phyloP scores from a whole-genome alignment of 30 jellyfish, hydroid and myxozoan species.

The Chrysaora quinquecirrha region DNA sequence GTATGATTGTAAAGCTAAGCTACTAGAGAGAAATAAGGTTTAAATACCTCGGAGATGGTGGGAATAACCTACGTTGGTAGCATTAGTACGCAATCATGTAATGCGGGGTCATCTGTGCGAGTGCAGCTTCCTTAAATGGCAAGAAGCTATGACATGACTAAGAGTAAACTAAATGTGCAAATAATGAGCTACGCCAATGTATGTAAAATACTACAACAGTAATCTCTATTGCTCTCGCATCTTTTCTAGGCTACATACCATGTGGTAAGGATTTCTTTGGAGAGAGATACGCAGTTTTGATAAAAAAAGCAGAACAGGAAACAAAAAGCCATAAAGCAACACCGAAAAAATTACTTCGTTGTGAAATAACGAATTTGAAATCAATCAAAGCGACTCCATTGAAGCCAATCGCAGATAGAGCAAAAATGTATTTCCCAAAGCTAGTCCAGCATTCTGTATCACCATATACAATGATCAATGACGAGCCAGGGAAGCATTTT shows the following conservation, averaged over 20 bases:
- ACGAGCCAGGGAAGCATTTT: conserved; percentile 78
- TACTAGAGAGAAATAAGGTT: too few species aligned
- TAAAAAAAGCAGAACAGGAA: conserved; percentile 65
- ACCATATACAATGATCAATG: conserved; percentile 72
- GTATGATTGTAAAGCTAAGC: too few species aligned
- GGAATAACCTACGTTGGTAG: too few species aligned
- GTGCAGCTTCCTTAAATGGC: too few species aligned
- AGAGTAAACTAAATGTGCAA: too few species aligned
- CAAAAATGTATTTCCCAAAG: conserved; percentile 77
- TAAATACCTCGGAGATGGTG: too few species aligned
- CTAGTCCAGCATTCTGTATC: conserved; percentile 77
- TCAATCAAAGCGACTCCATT: conserved; percentile 27
- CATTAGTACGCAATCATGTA: too few species aligned
- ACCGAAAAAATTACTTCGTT: conserved; percentile 3
- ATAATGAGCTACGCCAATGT: too few species aligned
- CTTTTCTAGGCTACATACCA: conserved; percentile 91
- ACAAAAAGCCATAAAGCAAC: conserved; percentile 13
- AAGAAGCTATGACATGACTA: too few species aligned
- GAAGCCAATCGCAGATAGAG: conserved; percentile 73
- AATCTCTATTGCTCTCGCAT: too few species aligned
- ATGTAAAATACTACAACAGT: too few species aligned
- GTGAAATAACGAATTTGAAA: conserved; percentile 26
- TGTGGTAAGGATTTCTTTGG: conserved; percentile 90
- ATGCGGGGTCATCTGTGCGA: too few species aligned
- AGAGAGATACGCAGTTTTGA: conserved; percentile 79